phyloP scores from a whole-genome alignment of 2,888 invertebrate species.

The Cantharis nigra region DNA sequence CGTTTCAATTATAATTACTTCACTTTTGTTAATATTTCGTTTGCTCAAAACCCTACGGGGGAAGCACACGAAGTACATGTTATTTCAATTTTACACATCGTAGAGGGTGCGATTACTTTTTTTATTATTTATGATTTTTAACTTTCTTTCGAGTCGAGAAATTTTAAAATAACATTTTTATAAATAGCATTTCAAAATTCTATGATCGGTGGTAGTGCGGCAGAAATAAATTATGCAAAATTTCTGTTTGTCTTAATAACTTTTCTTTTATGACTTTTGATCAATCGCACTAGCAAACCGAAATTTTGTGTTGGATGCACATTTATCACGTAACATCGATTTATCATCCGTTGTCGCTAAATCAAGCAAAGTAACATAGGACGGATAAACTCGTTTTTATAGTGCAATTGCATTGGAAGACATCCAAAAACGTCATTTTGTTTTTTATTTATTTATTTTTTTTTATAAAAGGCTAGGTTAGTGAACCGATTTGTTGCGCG shows the following conservation, averaged over 20 bases:
- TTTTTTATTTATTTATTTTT: conserved; percentile 19
- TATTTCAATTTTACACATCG: too few species aligned
- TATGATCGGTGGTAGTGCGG: too few species aligned
- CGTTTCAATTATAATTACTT: background rate
- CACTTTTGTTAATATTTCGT: too few species aligned
- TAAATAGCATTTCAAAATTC: too few species aligned
- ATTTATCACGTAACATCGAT: background rate
- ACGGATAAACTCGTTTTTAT: conserved; percentile 5
- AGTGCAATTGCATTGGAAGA: conserved; percentile 35
- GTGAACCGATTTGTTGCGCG: conserved; percentile 26
- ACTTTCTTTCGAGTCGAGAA: too few species aligned
- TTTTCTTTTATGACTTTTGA: background rate
- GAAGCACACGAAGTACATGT: background rate
- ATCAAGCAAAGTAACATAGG: background rate
- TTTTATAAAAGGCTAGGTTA: conserved; percentile 21
- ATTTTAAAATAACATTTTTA: too few species aligned
- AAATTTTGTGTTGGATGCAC: background rate
- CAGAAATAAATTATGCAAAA: background rate
- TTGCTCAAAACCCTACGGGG: too few species aligned
- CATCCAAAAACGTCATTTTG: conserved; percentile 20
- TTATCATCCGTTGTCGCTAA: background rate
- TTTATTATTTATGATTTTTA: too few species aligned
- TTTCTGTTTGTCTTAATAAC: background rate
- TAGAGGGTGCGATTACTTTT: too few species aligned
- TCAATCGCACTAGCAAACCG: background rate